Evolutionary conservation across 2,113 vertebrate species (phyloP).

Genomic region (Platichthys flesus): DNA sequence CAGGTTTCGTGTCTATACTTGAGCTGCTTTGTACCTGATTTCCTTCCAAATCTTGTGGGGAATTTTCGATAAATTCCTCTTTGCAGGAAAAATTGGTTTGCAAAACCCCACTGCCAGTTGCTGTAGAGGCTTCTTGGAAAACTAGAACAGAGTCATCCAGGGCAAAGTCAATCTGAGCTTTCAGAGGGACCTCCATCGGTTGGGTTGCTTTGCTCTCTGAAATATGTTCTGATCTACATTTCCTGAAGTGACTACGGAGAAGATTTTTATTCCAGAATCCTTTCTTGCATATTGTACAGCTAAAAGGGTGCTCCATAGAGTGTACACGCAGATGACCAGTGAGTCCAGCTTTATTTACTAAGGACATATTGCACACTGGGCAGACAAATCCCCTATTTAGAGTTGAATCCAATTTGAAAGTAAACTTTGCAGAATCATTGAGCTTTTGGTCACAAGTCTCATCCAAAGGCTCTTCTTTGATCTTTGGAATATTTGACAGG

Average conservation of each 20-base stretch:
- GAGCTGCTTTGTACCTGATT: slow-evolving; percentile 17
- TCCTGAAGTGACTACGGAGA: slow-evolving; percentile 74
- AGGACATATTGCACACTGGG: slow-evolving; percentile 63
- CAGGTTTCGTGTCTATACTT: slow-evolving; percentile 48
- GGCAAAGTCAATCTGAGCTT: slow-evolving; percentile 65
- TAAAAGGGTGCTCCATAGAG: slow-evolving; percentile 38
- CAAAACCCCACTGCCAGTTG: slow-evolving; percentile 72
- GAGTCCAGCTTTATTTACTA: slow-evolving; percentile 71
- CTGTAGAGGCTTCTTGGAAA: slow-evolving; percentile 65
- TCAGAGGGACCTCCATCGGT: slow-evolving; percentile 45
- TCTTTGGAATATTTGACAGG: slow-evolving; percentile 56
- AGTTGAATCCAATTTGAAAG: slow-evolving; percentile 21
- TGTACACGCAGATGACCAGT: slow-evolving; percentile 74
- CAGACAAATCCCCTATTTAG: slow-evolving; percentile 55
- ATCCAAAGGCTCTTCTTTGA: slow-evolving; percentile 77
- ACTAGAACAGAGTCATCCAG: slow-evolving; percentile 65
- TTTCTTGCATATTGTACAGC: slow-evolving; percentile 72
- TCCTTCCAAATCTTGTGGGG: neutral
- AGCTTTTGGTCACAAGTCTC: slow-evolving; percentile 35
- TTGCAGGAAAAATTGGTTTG: slow-evolving; percentile 76
- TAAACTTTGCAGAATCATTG: slow-evolving; percentile 28
- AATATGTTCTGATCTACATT: slow-evolving; percentile 58
- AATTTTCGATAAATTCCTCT: slow-evolving; percentile 50
- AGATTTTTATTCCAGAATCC: slow-evolving; percentile 77
- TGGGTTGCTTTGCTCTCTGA: neutral